Conservation (phyloP, 1,140 invertebrate species). For the Tetragnatha versicolor region DNA sequence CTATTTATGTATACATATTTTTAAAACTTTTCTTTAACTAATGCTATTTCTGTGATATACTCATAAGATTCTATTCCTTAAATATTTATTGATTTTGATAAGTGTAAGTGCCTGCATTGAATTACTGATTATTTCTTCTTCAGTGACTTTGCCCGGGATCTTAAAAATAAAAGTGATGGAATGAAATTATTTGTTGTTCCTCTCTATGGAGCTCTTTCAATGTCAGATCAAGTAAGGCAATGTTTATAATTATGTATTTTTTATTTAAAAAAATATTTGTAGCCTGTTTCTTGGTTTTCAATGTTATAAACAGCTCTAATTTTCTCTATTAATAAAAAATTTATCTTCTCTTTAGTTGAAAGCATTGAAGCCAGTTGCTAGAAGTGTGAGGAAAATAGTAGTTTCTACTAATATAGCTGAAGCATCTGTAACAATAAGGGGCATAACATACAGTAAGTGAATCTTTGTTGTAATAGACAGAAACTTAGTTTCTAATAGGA, state of each 20-base stretch:
- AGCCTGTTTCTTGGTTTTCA: not conserved
- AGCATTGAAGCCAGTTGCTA: slow-evolving; percentile 82
- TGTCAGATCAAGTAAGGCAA: slow-evolving; percentile 69
- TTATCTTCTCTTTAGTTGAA: slow-evolving; percentile 81
- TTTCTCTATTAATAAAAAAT: no score
- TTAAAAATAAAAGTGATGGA: slow-evolving; percentile 62
- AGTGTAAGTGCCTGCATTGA: not conserved
- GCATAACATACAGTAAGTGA: slow-evolving; percentile 83
- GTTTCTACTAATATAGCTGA: slow-evolving; percentile 98
- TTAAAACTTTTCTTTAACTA: no score
- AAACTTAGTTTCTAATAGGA: not conserved
- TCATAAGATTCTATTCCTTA: not conserved
- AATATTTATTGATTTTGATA: not conserved
- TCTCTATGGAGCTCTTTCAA: slow-evolving; percentile 89
- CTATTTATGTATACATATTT: no score
- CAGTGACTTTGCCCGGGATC: slow-evolving; percentile 57
- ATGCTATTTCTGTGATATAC: not conserved
- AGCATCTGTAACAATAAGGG: slow-evolving; percentile 90
- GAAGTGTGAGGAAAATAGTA: slow-evolving; percentile 85
- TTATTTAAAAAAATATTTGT: not conserved
- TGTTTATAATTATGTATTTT: not conserved
- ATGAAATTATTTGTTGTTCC: slow-evolving; percentile 83
- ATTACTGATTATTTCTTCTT: not conserved
- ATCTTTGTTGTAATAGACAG: not conserved
- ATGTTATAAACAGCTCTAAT: no score